Conservation (phyloP, 2,797 vertebrate genomes). For the Pipistrellus pygmaeus region DNA sequence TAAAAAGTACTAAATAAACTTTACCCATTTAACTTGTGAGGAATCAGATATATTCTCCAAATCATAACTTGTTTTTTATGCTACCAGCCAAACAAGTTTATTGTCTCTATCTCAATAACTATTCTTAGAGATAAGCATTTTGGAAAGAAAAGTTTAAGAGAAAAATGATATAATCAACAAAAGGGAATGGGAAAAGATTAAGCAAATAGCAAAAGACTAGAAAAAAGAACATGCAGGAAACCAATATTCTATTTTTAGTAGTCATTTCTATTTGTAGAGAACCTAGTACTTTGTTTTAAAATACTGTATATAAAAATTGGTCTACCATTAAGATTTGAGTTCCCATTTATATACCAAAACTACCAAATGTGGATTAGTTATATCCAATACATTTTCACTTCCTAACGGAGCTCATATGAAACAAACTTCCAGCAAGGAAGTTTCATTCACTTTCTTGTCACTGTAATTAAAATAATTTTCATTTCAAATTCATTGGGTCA, state of each 20-base stretch:
- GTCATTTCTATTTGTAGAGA: background rate
- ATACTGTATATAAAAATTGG: background rate
- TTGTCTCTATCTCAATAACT: background rate
- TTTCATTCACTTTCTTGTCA: constrained; percentile 33
- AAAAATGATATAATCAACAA: background rate
- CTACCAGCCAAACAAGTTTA: background rate
- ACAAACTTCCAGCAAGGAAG: background rate
- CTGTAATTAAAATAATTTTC: constrained; percentile 65
- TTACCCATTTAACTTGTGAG: background rate
- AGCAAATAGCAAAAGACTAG: background rate
- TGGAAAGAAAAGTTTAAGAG: constrained; percentile 27
- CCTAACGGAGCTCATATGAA: constrained; percentile 24
- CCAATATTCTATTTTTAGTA: background rate
- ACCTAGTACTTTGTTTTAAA: constrained; percentile 58
- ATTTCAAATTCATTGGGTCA: constrained; percentile 13
- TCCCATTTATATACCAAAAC: constrained; percentile 25
- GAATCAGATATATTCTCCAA: background rate
- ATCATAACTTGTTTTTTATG: background rate
- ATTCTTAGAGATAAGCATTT: background rate
- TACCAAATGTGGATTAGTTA: constrained; percentile 36
- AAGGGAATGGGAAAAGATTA: constrained; percentile 8
- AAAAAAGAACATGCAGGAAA: background rate
- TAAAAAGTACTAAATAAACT: constrained; percentile 30
- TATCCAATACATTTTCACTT: constrained; percentile 36
- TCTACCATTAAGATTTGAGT: background rate